phyloP scores from a whole-genome alignment of 2,797 vertebrate species.

The Tokudaia muenninki region DNA sequence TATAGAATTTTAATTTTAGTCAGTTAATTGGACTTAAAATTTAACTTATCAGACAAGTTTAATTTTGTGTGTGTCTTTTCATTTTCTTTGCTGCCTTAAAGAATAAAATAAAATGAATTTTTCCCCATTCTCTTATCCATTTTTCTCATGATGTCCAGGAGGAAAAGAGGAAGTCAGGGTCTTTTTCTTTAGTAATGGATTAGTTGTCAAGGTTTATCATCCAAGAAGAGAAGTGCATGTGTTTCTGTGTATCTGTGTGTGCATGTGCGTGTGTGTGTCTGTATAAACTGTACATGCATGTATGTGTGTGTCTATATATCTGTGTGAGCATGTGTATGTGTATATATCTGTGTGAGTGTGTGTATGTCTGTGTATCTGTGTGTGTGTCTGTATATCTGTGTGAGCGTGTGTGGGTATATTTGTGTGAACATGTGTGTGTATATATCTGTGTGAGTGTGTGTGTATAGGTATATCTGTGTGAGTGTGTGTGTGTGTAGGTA shows the following conservation, averaged over 20 bases:
- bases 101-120: constrained; percentile 5
- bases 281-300: too few relatives aligned
- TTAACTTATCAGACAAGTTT: constrained; percentile 36
- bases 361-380: not conserved
- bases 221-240: not conserved
- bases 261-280: not conserved
- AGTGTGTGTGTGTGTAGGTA: fast-evolving
- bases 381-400: not conserved
- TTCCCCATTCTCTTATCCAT: not conserved
- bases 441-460: not conserved
- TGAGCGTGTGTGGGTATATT: fast-evolving
- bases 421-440: not conserved
- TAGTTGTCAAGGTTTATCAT: not conserved
- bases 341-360: not conserved
- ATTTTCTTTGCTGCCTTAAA: constrained; percentile 45
- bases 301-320: not conserved
- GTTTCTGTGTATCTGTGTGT: not conserved
- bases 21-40: constrained; percentile 23
- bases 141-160: not conserved
- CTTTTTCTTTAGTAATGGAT: constrained; percentile 17
- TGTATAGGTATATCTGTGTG: not conserved
- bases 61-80: not conserved
- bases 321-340: not conserved
- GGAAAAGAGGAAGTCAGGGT: not conserved
- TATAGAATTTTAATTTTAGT: not conserved